Percentiles rank a stretch among this genome's conserved stretches.
Conservation (phyloP, 2,888 invertebrate genomes). For the Ypsolopha scabrella region DNA sequence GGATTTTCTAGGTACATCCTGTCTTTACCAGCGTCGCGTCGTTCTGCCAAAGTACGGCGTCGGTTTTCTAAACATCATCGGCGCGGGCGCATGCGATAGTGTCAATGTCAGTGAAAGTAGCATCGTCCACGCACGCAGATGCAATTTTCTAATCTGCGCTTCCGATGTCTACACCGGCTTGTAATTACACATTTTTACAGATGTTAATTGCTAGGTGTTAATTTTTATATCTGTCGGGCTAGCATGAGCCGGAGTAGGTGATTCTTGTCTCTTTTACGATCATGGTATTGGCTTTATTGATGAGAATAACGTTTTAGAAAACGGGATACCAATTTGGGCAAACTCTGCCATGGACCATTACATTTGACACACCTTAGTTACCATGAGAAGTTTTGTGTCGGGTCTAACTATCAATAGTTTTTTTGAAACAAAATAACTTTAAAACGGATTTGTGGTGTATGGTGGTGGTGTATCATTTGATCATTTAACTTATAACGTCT, state of each 20-base stretch:
- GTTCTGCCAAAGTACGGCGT: background rate
- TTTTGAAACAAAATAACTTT: too few species aligned
- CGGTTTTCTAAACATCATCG: background rate
- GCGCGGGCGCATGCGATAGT: background rate
- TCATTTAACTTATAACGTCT: too few species aligned
- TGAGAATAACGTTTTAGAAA: too few species aligned
- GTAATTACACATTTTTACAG: background rate
- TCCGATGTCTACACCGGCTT: constrained; percentile 14
- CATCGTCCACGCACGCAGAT: constrained; percentile 22
- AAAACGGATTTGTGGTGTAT: background rate
- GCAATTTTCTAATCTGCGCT: constrained; percentile 45
- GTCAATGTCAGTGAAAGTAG: constrained; percentile 51
- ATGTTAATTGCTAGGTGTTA: background rate
- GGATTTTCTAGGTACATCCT: constrained; percentile 1
- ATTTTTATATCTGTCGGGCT: background rate
- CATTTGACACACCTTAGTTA: too few species aligned
- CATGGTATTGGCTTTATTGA: too few species aligned
- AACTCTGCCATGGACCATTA: too few species aligned
- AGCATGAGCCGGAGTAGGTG: too few species aligned
- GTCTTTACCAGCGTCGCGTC: background rate
- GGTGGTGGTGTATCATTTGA: too few species aligned
- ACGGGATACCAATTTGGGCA: too few species aligned
- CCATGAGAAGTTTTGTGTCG: too few species aligned
- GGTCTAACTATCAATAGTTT: too few species aligned
- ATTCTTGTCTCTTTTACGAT: too few species aligned